These are phyloP conservation scores for Sarcophaga peregrina DNA, from an alignment of 1,140 invertebrate species.

Conservation along the genomic window DNA sequence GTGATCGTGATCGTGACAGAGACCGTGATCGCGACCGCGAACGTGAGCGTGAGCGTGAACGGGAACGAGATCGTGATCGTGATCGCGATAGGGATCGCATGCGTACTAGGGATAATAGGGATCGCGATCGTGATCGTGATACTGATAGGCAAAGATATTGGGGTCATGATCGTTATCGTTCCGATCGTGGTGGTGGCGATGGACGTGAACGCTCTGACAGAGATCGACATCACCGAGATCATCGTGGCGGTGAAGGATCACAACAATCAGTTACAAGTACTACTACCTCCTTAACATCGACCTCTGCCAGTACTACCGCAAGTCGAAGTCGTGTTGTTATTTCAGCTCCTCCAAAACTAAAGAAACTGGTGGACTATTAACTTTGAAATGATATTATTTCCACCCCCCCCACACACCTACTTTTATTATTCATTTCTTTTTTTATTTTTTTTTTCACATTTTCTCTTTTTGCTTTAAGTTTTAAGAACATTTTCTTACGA, in stretches of 20 bases:
- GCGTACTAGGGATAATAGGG: constrained; percentile 24
- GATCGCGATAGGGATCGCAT: constrained; percentile 29
- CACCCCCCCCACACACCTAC: neutral
- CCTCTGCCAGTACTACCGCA: constrained; percentile 41
- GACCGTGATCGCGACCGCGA: constrained; percentile 41
- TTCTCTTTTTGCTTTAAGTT: constrained; percentile 15
- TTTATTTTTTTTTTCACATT: neutral
- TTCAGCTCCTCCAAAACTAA: constrained; percentile 62
- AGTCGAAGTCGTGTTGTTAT: constrained; percentile 61
- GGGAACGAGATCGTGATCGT: constrained; percentile 33
- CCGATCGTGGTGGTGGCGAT: neutral
- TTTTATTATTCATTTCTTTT: neutral
- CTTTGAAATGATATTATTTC: neutral
- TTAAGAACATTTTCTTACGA: constrained; percentile 12
- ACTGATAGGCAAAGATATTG: constrained; percentile 29
- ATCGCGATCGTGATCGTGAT: constrained; percentile 30
- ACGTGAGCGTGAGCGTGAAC: neutral
- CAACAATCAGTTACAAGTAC: constrained; percentile 9
- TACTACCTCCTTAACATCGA: constrained; percentile 35
- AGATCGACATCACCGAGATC: constrained; percentile 37
- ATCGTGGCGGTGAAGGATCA: constrained; percentile 9
- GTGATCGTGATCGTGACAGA: constrained; percentile 38
- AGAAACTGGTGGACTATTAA: constrained; percentile 65
- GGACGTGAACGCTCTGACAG: neutral
- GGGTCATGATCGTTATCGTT: constrained; percentile 12